phyloP scores from a whole-genome alignment of 2,888 invertebrate species.

The Eilema depressum region DNA sequence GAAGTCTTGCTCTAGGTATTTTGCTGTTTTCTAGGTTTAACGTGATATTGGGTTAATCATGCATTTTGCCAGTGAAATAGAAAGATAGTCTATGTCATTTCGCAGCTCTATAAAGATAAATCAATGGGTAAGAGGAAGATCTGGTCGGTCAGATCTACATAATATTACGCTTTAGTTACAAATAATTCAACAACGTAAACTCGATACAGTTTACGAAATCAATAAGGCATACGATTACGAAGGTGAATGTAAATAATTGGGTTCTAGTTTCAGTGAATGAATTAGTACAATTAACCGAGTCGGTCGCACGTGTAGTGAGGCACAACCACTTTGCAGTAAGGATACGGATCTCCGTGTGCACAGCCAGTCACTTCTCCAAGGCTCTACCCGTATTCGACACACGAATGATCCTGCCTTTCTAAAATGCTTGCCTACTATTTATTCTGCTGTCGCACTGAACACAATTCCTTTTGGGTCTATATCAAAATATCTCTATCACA shows the following conservation, averaged over 20 bases:
- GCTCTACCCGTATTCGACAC: constrained; percentile 68
- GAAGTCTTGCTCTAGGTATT: too few species aligned
- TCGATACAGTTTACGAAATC: not conserved
- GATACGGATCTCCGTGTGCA: constrained; percentile 74
- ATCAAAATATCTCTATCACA: constrained; percentile 32
- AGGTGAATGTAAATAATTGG: constrained; percentile 2
- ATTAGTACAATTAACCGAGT: constrained; percentile 29
- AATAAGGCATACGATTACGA: not conserved
- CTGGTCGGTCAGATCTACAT: too few species aligned
- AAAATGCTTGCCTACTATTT: constrained; percentile 62
- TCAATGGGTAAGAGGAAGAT: too few species aligned
- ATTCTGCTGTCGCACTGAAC: constrained; percentile 44
- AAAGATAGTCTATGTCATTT: not conserved
- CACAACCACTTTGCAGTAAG: constrained; percentile 51
- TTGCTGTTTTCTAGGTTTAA: not conserved
- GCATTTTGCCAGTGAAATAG: not conserved
- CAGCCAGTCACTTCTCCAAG: constrained; percentile 78
- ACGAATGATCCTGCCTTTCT: constrained; percentile 72
- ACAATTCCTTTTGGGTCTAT: constrained; percentile 39
- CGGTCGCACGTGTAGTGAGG: constrained; percentile 38
- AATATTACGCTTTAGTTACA: not conserved
- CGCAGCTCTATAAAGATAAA: not conserved
- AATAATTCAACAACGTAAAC: not conserved
- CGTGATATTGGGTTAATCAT: not conserved
- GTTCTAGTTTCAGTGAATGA: constrained; percentile 13